A percentile compares a stretch with the other conserved stretches of the same genome.
These are phyloP conservation scores for Alauda arvensis DNA, from an alignment of 2,797 vertebrate species.

Conservation along the genomic window DNA sequence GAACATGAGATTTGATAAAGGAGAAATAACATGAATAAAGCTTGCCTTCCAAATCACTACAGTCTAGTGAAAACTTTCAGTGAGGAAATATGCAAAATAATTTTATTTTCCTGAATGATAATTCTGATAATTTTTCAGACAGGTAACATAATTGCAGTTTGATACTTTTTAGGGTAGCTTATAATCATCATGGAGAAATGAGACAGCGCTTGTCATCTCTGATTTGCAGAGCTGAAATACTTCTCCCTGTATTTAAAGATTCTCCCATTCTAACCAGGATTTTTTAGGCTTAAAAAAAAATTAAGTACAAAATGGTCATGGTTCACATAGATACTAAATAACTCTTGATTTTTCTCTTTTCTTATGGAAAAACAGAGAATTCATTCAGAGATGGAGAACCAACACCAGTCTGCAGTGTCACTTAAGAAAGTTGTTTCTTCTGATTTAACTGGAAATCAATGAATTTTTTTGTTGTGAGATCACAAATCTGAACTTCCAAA, in stretches of 20 bases:
- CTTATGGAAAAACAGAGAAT: background rate
- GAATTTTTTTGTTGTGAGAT: background rate
- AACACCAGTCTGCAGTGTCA: background rate
- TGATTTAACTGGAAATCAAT: background rate
- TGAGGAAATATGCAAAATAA: background rate
- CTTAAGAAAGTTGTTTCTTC: background rate
- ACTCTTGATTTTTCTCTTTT: background rate
- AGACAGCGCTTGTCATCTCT: background rate
- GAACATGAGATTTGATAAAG: background rate
- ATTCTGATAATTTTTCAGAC: background rate
- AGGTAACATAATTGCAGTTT: background rate
- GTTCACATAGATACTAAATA: background rate
- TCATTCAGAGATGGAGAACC: background rate
- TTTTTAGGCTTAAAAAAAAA: background rate
- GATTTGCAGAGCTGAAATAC: background rate
- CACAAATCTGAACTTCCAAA: background rate
- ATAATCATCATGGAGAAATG: background rate
- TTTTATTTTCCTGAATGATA: background rate
- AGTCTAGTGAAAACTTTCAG: background rate
- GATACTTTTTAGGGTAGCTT: background rate
- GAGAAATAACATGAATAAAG: background rate
- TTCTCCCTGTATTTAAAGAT: background rate
- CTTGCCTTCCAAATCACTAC: background rate
- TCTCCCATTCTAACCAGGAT: background rate
- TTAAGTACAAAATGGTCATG: background rate